Evolutionary conservation across 1,140 invertebrate species (phyloP).

Genomic region (Riptortus pedestris): DNA sequence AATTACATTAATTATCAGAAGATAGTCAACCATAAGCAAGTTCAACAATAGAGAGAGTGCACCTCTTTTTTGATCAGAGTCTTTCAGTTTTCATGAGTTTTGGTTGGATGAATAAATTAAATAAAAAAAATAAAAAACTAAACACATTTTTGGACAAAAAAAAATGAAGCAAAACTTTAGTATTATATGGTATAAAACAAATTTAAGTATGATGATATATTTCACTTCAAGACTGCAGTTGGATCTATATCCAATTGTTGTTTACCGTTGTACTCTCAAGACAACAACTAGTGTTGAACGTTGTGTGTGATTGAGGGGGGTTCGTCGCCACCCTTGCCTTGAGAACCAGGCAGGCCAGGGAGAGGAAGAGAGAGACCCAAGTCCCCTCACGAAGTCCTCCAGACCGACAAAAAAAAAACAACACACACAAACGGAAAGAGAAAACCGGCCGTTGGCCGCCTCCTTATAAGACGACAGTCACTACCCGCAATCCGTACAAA

Average conservation of each 20-base stretch:
- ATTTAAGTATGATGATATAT: too few species aligned
- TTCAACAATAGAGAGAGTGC: too few species aligned
- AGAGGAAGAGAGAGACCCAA: background rate
- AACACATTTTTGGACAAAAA: too few species aligned
- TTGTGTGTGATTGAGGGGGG: slow-evolving; percentile 5
- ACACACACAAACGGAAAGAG: slow-evolving; percentile 26
- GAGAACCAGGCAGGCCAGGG: background rate
- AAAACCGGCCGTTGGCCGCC: slow-evolving; percentile 3
- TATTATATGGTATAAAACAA: too few species aligned
- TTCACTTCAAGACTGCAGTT: slow-evolving; percentile 9
- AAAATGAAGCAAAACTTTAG: too few species aligned
- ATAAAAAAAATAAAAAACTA: too few species aligned
- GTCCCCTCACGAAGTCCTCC: slow-evolving; percentile 1
- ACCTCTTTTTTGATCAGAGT: too few species aligned
- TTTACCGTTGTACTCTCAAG: slow-evolving; percentile 24
- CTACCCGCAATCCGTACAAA: background rate
- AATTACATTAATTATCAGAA: too few species aligned
- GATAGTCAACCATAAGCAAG: too few species aligned
- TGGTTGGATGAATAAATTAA: too few species aligned
- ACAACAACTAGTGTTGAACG: slow-evolving; percentile 19
- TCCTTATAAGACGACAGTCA: background rate
- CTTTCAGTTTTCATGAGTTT: too few species aligned
- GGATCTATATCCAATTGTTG: slow-evolving; percentile 15
- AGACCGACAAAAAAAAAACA: slow-evolving; percentile 27
- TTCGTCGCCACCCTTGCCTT: slow-evolving; percentile 8